These are phyloP conservation scores for Myripristis murdjan DNA, from an alignment of 2,797 vertebrate species.

Conservation along the genomic window DNA sequence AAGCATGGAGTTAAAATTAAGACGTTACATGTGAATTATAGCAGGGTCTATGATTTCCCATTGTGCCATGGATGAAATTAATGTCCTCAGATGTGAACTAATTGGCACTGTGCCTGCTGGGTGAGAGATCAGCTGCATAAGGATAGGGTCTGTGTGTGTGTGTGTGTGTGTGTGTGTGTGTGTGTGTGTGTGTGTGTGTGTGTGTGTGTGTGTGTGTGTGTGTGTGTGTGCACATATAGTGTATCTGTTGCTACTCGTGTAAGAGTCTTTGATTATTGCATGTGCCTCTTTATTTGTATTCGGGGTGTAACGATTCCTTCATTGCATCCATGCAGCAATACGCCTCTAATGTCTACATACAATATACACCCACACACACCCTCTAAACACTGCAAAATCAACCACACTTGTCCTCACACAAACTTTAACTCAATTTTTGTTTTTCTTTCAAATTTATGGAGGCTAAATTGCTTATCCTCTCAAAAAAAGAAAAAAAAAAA, in stretches of 20 bases:
- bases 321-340: no score
- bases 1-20: conserved; percentile 51
- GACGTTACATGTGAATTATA: conserved; percentile 61
- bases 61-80: conserved; percentile 53
- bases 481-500: no score
- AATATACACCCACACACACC: not conserved
- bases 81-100: conserved; percentile 70
- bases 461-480: conserved; percentile 18
- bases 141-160: conserved; percentile 4
- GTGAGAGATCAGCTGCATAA: conserved; percentile 44
- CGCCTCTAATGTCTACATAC: no score
- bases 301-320: no score
- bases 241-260: not conserved
- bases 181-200: conserved; percentile 11
- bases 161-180: conserved; percentile 4
- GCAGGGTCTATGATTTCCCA: conserved; percentile 58
- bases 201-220: not conserved
- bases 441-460: conserved; percentile 23
- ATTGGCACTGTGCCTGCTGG: conserved; percentile 55
- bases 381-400: not conserved
- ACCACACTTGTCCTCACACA: not conserved
- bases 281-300: not conserved
- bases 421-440: conserved; percentile 10
- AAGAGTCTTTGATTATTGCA: not conserved
- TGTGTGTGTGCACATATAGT: not conserved